Evolutionary conservation across 1,140 invertebrate species (phyloP), one percentile per base, ranked within the genome.

Genomic region (Drosophila sechellia): DNA sequence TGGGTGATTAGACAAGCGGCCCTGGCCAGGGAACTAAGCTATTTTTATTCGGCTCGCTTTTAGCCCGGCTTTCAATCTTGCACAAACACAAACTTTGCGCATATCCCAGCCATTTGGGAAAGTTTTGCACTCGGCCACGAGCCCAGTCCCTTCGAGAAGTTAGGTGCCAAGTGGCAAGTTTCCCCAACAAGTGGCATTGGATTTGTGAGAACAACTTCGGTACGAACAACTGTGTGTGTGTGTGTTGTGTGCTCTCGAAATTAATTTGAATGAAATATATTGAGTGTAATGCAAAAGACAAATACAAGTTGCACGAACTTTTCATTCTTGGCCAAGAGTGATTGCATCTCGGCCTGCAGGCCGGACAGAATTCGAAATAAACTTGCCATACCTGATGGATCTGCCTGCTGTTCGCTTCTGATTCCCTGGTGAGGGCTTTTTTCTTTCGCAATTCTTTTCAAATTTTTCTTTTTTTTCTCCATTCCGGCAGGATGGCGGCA

Each of bases 241-340:
- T 22, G 27, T 37, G 13, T 72, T 64, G 46, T 63, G 45, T 75
- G 60, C 59, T 75, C 60, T 75, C 15, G 39, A 65, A 75, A 75
- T 75, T 75, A 75, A 75, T 66, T 56, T 58, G 35, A 75, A 75
- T 75, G 59, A 75, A 75, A 55, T 57, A 65, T 37, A 75, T 75
- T 58, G 49, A 75, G 60, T 75, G 71, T 75, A 75, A 75, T 75
- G 71, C 59, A 8, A 74, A 75, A 65, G 72, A 75, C 72, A 75
- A 75, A 75, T 57, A 42, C 75, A 75, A 75, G 71, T 75, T 49
- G 49, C 48, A 10, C 22, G 50, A 42, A 54, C 49, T 74, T 73
- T 54, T 22, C 27, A 49, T 13, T 35, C 49, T 22, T 39, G 27
- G 39, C 15, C 34, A 43, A 50, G 37, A 49, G 37, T 42, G 49